Conservation (phyloP, 2,888 invertebrate genomes). For the Crioceris asparagi region DNA sequence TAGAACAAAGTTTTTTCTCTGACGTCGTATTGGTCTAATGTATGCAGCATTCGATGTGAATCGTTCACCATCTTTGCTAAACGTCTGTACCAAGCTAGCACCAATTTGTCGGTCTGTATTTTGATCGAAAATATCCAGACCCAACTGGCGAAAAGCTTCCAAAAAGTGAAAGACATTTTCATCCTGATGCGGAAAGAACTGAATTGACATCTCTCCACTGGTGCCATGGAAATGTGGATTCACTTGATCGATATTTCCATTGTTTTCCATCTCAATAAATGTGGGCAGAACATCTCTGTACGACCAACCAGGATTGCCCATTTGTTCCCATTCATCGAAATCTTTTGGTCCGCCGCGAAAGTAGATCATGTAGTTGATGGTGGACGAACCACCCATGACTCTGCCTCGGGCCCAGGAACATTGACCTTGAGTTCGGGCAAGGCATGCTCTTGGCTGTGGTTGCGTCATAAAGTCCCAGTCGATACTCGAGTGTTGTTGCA, state of each 20-base stretch:
- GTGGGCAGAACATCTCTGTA: conserved; percentile 56
- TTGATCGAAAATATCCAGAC: conserved; percentile 47
- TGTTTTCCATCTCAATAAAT: conserved; percentile 57
- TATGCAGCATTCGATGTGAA: conserved; percentile 54
- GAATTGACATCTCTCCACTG: conserved; percentile 54
- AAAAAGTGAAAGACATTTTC: conserved; percentile 45
- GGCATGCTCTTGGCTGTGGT: conserved; percentile 49
- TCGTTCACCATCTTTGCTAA: conserved; percentile 48
- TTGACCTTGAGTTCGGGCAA: conserved; percentile 45
- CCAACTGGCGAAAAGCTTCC: conserved; percentile 51
- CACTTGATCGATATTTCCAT: conserved; percentile 44
- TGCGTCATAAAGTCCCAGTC: conserved; percentile 64
- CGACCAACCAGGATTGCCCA: conserved; percentile 54
- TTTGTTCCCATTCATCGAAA: conserved; percentile 53
- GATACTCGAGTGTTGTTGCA: conserved; percentile 48
- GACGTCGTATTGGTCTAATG: conserved; percentile 50
- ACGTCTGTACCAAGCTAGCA: conserved; percentile 50
- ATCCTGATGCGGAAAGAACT: conserved; percentile 52
- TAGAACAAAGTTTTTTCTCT: conserved; percentile 42
- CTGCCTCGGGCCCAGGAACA: conserved; percentile 54
- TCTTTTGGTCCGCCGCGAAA: conserved; percentile 48
- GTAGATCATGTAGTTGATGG: conserved; percentile 58
- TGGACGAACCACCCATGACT: conserved; percentile 57
- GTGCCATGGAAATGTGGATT: conserved; percentile 48
- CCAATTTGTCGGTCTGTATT: conserved; percentile 50